phyloP scores from a whole-genome alignment of 2,797 vertebrate genomes.

The Mormyrus hasselquistii region DNA sequence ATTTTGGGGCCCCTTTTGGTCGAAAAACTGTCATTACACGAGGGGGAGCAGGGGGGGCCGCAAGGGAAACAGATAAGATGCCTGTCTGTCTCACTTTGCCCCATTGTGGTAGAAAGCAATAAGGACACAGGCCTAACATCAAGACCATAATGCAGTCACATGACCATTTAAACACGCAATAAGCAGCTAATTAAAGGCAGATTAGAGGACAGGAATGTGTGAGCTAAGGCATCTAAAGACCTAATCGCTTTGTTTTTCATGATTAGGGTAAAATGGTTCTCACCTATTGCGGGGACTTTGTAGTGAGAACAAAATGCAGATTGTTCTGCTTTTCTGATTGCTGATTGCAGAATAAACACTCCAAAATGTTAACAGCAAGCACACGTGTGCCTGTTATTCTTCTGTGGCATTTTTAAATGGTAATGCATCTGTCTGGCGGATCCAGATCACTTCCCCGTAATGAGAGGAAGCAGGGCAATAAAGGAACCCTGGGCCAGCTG shows the following conservation, averaged over 20 bases:
- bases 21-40: neutral
- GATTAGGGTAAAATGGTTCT: neutral
- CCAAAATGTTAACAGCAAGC: neutral
- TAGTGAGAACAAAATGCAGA: neutral
- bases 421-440: neutral
- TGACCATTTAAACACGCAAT: neutral
- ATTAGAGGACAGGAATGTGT: neutral
- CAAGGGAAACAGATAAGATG: neutral
- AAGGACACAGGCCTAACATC: neutral
- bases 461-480: neutral
- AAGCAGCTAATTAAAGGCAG: neutral
- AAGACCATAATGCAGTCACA: neutral
- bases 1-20: neutral
- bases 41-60: neutral
- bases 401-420: neutral
- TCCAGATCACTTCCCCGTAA: neutral
- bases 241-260: neutral
- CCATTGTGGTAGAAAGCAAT: neutral
- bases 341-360: neutral
- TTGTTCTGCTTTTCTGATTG: neutral
- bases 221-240: neutral
- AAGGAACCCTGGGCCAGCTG: neutral
- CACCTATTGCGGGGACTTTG: neutral
- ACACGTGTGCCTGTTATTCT: neutral
- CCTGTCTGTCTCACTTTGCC: neutral